Percentiles rank a stretch among this genome's conserved stretches.
These are phyloP conservation scores for Aspidiotus destructor DNA, from an alignment of 2,888 invertebrate genomes.

Conservation along the genomic window DNA sequence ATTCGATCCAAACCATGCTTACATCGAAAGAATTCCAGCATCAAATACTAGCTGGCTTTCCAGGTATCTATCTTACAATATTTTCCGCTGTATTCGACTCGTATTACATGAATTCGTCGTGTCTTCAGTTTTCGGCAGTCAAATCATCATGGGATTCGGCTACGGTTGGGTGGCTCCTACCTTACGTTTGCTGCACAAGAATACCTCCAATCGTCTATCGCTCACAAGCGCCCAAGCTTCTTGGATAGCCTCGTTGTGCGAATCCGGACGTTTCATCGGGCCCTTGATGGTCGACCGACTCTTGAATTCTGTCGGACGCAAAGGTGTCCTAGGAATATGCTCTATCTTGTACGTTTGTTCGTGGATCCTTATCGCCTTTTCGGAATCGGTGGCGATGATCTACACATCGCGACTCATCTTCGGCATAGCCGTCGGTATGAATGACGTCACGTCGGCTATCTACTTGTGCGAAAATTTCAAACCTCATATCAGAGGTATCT, in stretches of 20 bases:
- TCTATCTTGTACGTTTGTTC: neutral
- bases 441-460: slow-evolving; percentile 36
- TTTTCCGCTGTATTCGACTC: no score
- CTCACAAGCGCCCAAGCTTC: slow-evolving; percentile 13
- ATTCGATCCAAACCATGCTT: no score
- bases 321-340: neutral
- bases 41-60: no score
- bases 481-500: slow-evolving; percentile 35
- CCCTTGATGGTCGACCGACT: neutral
- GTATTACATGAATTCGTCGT: neutral
- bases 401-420: slow-evolving; percentile 36
- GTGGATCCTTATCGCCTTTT: slow-evolving; percentile 6
- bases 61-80: no score
- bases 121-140: slow-evolving; percentile 16
- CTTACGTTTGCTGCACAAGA: neutral
- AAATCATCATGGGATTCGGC: slow-evolving; percentile 14
- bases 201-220: neutral
- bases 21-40: no score
- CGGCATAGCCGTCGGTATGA: slow-evolving; percentile 37
- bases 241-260: slow-evolving; percentile 18
- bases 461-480: slow-evolving; percentile 37
- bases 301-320: slow-evolving; percentile 7
- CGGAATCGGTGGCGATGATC: slow-evolving; percentile 27
- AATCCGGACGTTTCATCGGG: slow-evolving; percentile 5
- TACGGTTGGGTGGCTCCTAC: slow-evolving; percentile 19